Base-by-base conservation (phyloP, 1,140 invertebrate genomes). In the Pseudomyrmex dendroicus region DNA sequence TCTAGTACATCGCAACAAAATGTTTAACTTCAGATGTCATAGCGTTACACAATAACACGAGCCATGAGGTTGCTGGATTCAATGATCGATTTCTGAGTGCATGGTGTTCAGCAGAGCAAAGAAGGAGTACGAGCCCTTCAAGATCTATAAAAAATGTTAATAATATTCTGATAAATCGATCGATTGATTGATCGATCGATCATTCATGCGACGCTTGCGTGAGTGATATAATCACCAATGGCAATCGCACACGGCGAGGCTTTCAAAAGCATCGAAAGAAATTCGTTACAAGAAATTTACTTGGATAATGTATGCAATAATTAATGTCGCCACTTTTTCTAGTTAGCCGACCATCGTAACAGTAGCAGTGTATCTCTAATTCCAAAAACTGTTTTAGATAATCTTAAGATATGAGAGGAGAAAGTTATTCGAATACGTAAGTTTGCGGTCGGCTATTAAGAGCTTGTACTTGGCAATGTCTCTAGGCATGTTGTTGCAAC, bases 81-180 rank as follows among this genome's bases (percentile, higher is more conserved):
- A 68, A 62, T 20, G 35, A n/a, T 83, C 20, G 44, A n/a, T 48
- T 73, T 67, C 77, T 17, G 2, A 9, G 0, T 89, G 63, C 66
- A 89, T 84, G 13, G 67, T 88, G 59, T 48, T 84, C 68, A 89
- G 17, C 20, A 89, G 57, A 62, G 86, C 44, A 56, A 82, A 89
- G 50, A 84, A 44, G 2, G 87, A 89, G n/a, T 89, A 89, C 20
- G 87, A 84, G 8, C 74, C 57, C 17, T 15, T 35, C 35, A 88
- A 46, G n/a, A 89, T 88, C 87, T 89, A 52, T 15, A 20, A 88
- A n/a, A 25, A 59, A 46, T 56, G 1, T 20, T 10, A 7, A 22
- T 73, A 54, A 73, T 50, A 73, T 35, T 35, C 35, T 3, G 13
- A 66, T 25, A 44, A 68, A 56, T 4, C 12, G 35, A 35, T 35